A percentile compares a stretch with the other conserved stretches of the same genome.
Evolutionary conservation across 2,113 vertebrate species (phyloP).

Genomic region (Seriola rivoliana): DNA sequence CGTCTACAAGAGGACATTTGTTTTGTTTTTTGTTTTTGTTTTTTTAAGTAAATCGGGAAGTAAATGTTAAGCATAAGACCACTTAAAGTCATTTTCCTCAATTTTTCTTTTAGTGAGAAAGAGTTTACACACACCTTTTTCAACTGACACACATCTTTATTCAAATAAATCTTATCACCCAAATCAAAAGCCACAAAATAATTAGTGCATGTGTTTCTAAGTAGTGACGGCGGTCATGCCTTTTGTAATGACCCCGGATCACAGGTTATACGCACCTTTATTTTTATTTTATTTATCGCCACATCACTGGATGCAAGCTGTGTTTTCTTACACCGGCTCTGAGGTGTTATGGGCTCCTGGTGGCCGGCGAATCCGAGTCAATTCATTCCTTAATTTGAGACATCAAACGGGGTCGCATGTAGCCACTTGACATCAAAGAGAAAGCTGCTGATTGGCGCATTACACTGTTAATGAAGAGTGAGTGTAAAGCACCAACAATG

Average conservation of each 20-base stretch:
- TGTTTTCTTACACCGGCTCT: slow-evolving; percentile 41
- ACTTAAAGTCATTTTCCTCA: not conserved
- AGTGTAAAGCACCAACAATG: slow-evolving; percentile 83
- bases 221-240: not conserved
- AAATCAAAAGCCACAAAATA: slow-evolving; percentile 1
- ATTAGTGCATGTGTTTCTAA: slow-evolving; percentile 5
- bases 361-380: slow-evolving; percentile 72
- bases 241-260: slow-evolving; percentile 32
- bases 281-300: slow-evolving; percentile 27
- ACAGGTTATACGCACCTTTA: slow-evolving; percentile 27
- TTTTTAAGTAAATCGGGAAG: not conserved
- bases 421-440: slow-evolving; percentile 88
- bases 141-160: not conserved
- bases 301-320: slow-evolving; percentile 22
- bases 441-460: slow-evolving; percentile 85
- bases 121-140: not conserved
- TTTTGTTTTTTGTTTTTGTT: not conserved
- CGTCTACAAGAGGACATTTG: not conserved
- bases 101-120: not conserved
- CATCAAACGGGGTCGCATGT: slow-evolving; percentile 87
- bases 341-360: slow-evolving; percentile 50
- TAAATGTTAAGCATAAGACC: not conserved
- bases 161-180: not conserved
- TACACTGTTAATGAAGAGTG: slow-evolving; percentile 86
- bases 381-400: slow-evolving; percentile 88